A percentile compares a stretch with the other conserved stretches of the same genome.
phyloP scores from a whole-genome alignment of 2,888 invertebrate genomes.

The Cenopis cana region DNA sequence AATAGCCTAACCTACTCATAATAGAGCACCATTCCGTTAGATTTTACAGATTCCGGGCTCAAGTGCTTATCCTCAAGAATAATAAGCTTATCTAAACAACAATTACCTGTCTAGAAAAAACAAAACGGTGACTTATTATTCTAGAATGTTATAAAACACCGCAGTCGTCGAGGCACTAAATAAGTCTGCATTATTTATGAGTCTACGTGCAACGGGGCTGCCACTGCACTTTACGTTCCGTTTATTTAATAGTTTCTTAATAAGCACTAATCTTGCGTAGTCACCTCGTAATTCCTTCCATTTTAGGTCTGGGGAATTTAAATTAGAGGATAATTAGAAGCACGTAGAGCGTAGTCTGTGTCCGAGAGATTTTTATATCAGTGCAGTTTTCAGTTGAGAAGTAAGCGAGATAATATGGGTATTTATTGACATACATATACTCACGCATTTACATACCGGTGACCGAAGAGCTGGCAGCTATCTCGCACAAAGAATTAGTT shows the following conservation, averaged over 20 bases:
- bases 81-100: not conserved
- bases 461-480: too few relatives aligned
- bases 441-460: too few relatives aligned
- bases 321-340: conserved; percentile 23
- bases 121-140: not conserved
- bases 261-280: conserved; percentile 41
- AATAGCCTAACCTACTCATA: too few relatives aligned
- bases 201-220: conserved; percentile 32
- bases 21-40: too few relatives aligned
- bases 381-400: not conserved
- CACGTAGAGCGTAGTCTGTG: conserved; percentile 2
- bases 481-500: too few relatives aligned
- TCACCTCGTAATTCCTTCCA: conserved; percentile 48
- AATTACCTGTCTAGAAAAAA: not conserved
- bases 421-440: too few relatives aligned
- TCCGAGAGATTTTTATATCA: not conserved
- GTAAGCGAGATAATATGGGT: not conserved
- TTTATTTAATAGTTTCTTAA: conserved; percentile 43
- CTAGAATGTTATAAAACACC: conserved; percentile 5
- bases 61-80: not conserved
- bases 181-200: conserved; percentile 35
- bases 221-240: conserved; percentile 37
- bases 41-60: too few relatives aligned
- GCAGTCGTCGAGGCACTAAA: conserved; percentile 28
- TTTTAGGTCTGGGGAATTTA: conserved; percentile 21